These are phyloP conservation scores for Cricetomys ansorgei DNA, from an alignment of 2,113 vertebrate genomes.

Conservation along the genomic window DNA sequence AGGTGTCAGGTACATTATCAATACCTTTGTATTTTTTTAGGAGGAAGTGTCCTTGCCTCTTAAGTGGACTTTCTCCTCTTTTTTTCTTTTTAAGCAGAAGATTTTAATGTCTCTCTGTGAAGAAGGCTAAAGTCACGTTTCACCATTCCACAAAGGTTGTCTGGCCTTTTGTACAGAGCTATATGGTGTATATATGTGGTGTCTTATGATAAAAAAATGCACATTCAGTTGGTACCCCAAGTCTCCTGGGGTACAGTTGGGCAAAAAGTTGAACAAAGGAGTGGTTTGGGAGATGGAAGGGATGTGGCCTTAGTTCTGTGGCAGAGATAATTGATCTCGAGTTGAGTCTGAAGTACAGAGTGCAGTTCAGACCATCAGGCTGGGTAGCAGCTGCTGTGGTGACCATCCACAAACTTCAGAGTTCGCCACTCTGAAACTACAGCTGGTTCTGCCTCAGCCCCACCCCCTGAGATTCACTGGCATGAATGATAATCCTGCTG, in stretches of 20 bases:
- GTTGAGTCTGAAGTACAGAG: fast-evolving
- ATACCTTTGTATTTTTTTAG: not conserved
- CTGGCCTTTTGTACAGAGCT: constrained; percentile 3
- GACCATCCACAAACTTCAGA: constrained; percentile 88
- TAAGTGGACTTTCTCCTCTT: not conserved
- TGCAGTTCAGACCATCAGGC: constrained; percentile 74
- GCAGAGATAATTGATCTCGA: constrained; percentile 58
- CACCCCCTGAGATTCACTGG: constrained; percentile 92
- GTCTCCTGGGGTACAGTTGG: not conserved
- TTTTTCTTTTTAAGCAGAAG: not conserved
- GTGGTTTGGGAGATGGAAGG: not conserved
- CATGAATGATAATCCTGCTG: constrained; percentile 93
- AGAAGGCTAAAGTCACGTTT: not conserved
- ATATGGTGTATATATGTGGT: not conserved
- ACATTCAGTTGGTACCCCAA: not conserved
- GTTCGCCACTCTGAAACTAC: constrained; percentile 92
- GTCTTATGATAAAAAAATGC: constrained; percentile 18
- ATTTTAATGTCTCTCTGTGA: constrained; percentile 67
- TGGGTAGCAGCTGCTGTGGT: constrained; percentile 83
- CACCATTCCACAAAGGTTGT: not conserved
- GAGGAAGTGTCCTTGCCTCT: not conserved
- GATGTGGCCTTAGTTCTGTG: not conserved
- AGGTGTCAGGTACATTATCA: not conserved
- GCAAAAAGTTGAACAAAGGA: not conserved
- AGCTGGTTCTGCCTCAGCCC: constrained; percentile 93